Evolutionary conservation across 2,888 invertebrate genomes (phyloP).

Genomic region (Antitype chi): DNA sequence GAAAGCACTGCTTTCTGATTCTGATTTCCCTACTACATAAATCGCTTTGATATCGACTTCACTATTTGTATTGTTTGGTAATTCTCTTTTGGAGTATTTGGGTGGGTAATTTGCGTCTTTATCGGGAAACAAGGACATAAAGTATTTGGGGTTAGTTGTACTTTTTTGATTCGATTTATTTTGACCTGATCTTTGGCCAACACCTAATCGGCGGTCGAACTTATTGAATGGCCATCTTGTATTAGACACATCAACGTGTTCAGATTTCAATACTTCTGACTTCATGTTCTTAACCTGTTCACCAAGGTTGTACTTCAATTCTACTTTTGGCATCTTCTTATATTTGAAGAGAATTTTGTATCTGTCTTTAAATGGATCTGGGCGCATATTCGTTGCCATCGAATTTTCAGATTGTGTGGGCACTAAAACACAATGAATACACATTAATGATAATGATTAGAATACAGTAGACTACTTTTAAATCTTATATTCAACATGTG

Average conservation of each 20-base stretch:
- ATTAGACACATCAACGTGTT: conserved; percentile 75
- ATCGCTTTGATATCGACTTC: conserved; percentile 64
- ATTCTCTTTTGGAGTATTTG: conserved; percentile 79
- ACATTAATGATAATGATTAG: neutral
- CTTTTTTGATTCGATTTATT: conserved; percentile 30
- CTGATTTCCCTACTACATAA: conserved; percentile 69
- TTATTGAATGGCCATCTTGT: conserved; percentile 81
- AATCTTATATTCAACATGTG: neutral
- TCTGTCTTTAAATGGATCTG: conserved; percentile 79
- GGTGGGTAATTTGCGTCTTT: conserved; percentile 63
- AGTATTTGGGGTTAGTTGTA: conserved; percentile 56
- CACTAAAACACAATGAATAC: conserved; percentile 27
- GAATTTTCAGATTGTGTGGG: conserved; percentile 49
- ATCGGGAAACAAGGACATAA: conserved; percentile 58
- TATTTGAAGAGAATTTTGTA: conserved; percentile 78
- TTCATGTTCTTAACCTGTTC: conserved; percentile 83
- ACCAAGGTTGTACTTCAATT: conserved; percentile 81
- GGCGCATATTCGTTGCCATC: conserved; percentile 59
- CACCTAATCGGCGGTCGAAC: conserved; percentile 65
- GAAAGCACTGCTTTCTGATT: conserved; percentile 68
- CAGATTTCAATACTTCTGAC: conserved; percentile 72
- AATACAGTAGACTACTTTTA: neutral
- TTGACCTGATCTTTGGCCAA: conserved; percentile 53
- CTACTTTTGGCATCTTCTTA: conserved; percentile 79
- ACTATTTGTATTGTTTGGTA: conserved; percentile 65